Conservation (phyloP, 2,113 vertebrate species). For the Oryzias curvinotus region DNA sequence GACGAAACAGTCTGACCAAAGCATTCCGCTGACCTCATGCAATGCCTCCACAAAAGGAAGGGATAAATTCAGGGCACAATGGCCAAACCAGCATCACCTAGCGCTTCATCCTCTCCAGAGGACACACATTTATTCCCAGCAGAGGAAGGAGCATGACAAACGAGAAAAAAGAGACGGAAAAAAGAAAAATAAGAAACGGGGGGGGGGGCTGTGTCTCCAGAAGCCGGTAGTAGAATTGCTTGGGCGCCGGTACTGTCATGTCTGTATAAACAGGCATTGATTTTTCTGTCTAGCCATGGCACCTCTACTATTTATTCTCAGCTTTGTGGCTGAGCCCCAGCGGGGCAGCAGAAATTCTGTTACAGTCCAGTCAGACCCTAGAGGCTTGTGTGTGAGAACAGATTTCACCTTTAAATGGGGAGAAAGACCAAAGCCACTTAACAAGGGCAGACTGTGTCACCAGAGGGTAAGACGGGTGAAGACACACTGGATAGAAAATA, state of each 20-base stretch:
- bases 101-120: slow-evolving; percentile 39
- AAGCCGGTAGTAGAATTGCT: slow-evolving; percentile 71
- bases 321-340: slow-evolving; percentile 97
- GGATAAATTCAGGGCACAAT: slow-evolving; percentile 65
- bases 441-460: slow-evolving; percentile 90
- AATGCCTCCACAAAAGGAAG: slow-evolving; percentile 31
- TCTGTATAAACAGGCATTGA: slow-evolving; percentile 99
- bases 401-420: slow-evolving; percentile 97
- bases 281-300: slow-evolving; percentile 99
- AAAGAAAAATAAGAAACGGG: slow-evolving; percentile 9
- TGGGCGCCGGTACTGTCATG: slow-evolving; percentile 87
- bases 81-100: slow-evolving; percentile 49
- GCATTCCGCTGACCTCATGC: slow-evolving; percentile 36
- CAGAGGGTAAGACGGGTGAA: slow-evolving; percentile 64
- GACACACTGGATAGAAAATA: slow-evolving; percentile 64
- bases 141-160: slow-evolving; percentile 41
- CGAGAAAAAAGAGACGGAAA: slow-evolving; percentile 31
- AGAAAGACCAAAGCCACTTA: slow-evolving; percentile 86
- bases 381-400: slow-evolving; percentile 98
- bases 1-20: slow-evolving; percentile 47
- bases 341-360: slow-evolving; percentile 98
- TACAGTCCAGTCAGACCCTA: slow-evolving; percentile 92
- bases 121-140: slow-evolving; percentile 57
- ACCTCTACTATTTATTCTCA: slow-evolving; percentile 99
- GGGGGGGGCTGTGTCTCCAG: slow-evolving; percentile 48